phyloP scores from a whole-genome alignment of 1,140 invertebrate genomes.

The Pentalonia nigronervosa region DNA sequence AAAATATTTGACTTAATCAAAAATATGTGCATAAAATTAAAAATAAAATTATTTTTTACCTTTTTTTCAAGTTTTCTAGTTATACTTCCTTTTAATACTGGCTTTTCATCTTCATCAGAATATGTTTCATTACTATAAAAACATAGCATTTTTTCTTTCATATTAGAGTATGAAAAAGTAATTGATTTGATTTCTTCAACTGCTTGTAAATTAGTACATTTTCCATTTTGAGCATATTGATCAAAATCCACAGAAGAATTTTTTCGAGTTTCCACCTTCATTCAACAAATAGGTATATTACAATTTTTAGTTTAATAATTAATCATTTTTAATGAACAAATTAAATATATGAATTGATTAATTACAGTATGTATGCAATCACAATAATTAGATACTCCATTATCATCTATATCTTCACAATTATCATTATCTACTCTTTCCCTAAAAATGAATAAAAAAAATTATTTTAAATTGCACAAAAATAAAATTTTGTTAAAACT shows the following conservation, averaged over 20 bases:
- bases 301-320: background rate
- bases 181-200: background rate
- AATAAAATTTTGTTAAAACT: background rate
- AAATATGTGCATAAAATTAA: too few species aligned
- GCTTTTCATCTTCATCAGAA: constrained; percentile 35
- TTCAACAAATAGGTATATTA: background rate
- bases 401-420: constrained; percentile 27
- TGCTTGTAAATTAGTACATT: constrained; percentile 16
- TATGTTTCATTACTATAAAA: constrained; percentile 17
- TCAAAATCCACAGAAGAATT: constrained; percentile 1
- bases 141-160: constrained; percentile 40
- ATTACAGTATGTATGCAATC: constrained; percentile 47
- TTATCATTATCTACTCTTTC: constrained; percentile 37
- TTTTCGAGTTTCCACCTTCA: background rate
- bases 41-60: constrained; percentile 4
- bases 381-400: constrained; percentile 35
- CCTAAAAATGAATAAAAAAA: background rate
- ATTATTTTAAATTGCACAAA: background rate
- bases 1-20: background rate
- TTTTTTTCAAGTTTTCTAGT: background rate
- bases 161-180: constrained; percentile 47
- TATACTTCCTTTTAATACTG: background rate
- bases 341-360: background rate
- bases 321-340: background rate
- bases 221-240: background rate